Conservation (phyloP, 2,888 invertebrate genomes). For the Spodoptera picta region DNA sequence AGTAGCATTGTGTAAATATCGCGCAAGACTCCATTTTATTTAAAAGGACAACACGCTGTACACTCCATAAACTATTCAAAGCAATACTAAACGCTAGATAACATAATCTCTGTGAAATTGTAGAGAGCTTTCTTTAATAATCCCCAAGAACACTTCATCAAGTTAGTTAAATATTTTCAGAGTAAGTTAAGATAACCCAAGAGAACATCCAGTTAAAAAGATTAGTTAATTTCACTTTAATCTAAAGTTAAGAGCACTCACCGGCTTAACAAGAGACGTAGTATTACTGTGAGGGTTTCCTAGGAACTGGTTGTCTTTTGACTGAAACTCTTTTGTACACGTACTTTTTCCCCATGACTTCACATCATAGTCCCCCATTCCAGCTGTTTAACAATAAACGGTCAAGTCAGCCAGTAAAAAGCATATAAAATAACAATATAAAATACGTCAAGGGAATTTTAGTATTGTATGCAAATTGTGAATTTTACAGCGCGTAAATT, state of each 20-base stretch:
- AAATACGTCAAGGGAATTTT: slow-evolving; percentile 65
- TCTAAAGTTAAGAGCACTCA: slow-evolving; percentile 48
- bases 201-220: slow-evolving; percentile 38
- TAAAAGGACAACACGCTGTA: neutral
- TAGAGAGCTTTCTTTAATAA: slow-evolving; percentile 33
- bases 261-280: slow-evolving; percentile 48
- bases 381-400: slow-evolving; percentile 72
- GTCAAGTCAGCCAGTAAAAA: slow-evolving; percentile 70
- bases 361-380: slow-evolving; percentile 71
- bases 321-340: slow-evolving; percentile 55
- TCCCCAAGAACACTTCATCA: slow-evolving; percentile 36
- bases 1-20: neutral
- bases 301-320: slow-evolving; percentile 57
- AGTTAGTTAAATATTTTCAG: slow-evolving; percentile 49
- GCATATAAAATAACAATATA: slow-evolving; percentile 72
- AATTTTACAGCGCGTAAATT: slow-evolving; percentile 62
- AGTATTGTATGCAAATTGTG: slow-evolving; percentile 72
- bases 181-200: slow-evolving; percentile 42
- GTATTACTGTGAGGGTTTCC: slow-evolving; percentile 47
- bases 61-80: slow-evolving; percentile 25
- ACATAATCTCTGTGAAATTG: slow-evolving; percentile 17
- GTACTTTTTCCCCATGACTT: slow-evolving; percentile 67
- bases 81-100: slow-evolving; percentile 11
- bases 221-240: slow-evolving; percentile 51
- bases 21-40: neutral